These are phyloP conservation scores for Calameuta idolon DNA, from an alignment of 2,888 invertebrate species.

Conservation along the genomic window DNA sequence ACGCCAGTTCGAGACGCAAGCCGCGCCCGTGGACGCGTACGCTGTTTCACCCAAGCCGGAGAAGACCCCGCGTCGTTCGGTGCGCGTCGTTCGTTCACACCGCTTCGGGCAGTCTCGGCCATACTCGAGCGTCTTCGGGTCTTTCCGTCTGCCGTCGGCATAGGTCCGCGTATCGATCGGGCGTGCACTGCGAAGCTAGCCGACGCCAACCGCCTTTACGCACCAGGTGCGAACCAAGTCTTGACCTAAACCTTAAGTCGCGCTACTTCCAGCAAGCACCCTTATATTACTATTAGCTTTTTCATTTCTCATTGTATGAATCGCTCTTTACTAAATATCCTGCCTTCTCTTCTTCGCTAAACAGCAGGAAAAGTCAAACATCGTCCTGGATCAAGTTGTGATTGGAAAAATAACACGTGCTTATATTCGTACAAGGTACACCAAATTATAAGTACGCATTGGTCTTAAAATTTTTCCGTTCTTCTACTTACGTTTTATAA, in stretches of 20 bases:
- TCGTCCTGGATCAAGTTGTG: not conserved
- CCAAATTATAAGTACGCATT: not conserved
- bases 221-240: constrained; percentile 13
- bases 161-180: constrained; percentile 41
- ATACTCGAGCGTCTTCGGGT: constrained; percentile 25
- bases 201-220: constrained; percentile 21
- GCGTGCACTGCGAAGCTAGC: constrained; percentile 5
- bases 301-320: not conserved
- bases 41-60: constrained; percentile 46
- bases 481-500: not conserved
- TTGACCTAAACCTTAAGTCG: not conserved
- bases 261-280: not conserved
- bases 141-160: constrained; percentile 23
- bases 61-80: constrained; percentile 42
- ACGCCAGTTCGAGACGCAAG: constrained; percentile 57
- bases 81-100: constrained; percentile 41
- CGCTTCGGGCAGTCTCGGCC: constrained; percentile 7
- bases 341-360: not conserved
- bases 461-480: not conserved
- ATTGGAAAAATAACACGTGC: not conserved
- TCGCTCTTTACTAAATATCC: not conserved
- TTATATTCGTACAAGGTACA: not conserved
- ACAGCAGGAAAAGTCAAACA: not conserved
- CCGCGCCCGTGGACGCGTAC: constrained; percentile 61
- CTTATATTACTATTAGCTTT: not conserved